phyloP scores from a whole-genome alignment of 2,888 invertebrate genomes.

The Xestoiulus laeticollis region DNA sequence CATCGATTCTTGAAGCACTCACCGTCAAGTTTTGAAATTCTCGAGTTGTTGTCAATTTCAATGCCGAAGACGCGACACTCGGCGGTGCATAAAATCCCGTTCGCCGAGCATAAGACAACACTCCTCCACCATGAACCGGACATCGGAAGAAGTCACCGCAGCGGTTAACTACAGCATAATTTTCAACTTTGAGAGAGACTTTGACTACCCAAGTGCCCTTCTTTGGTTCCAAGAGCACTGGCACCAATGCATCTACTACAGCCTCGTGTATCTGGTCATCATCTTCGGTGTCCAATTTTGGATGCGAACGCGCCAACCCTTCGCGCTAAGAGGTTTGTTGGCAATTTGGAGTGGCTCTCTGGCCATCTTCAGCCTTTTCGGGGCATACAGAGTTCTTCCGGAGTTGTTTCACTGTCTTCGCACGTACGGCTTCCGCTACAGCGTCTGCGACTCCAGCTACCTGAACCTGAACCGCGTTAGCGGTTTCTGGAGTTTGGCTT shows the following conservation, averaged over 20 bases:
- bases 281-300: not conserved
- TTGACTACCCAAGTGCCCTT: not conserved
- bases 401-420: not conserved
- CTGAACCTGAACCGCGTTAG: not conserved
- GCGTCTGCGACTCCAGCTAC: not conserved
- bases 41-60: too few species aligned
- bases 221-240: not conserved
- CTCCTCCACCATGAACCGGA: not conserved
- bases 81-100: too few species aligned
- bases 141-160: too few species aligned
- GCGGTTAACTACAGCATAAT: not conserved
- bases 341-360: not conserved
- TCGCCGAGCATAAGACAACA: too few species aligned
- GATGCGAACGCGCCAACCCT: not conserved
- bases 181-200: not conserved
- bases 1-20: too few species aligned
- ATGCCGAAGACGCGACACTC: too few species aligned
- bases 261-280: not conserved
- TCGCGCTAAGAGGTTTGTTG: not conserved
- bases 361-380: not conserved
- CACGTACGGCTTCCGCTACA: not conserved
- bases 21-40: too few species aligned
- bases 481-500: slow-evolving; percentile 98
- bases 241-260: not conserved
- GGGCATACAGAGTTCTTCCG: not conserved